phyloP scores from a whole-genome alignment of 2,888 invertebrate genomes.

The Chelonus formosanus region DNA sequence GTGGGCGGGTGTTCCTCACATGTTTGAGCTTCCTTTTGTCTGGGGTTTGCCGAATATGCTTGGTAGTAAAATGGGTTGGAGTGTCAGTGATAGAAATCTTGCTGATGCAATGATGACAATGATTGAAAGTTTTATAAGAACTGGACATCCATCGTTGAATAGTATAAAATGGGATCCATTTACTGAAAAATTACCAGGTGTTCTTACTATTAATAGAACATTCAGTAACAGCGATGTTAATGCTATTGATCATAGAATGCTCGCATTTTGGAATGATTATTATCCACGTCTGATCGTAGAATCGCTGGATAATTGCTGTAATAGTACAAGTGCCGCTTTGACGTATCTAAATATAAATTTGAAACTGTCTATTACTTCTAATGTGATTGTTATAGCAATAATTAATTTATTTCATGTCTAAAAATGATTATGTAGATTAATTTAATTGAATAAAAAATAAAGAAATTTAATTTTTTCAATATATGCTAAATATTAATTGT shows the following conservation, averaged over 20 bases:
- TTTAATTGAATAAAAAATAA: neutral
- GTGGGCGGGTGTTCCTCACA: conserved; percentile 84
- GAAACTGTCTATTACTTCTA: conserved; percentile 30
- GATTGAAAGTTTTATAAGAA: conserved; percentile 82
- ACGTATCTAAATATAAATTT: neutral
- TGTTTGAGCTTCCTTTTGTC: conserved; percentile 82
- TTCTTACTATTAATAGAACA: conserved; percentile 78
- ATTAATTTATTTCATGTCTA: conserved; percentile 28
- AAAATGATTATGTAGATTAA: conserved; percentile 2
- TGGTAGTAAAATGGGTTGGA: conserved; percentile 71
- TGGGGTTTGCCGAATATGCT: conserved; percentile 78
- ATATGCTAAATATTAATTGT: no score
- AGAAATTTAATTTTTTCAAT: no score
- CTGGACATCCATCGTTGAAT: conserved; percentile 70
- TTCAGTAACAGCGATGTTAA: conserved; percentile 78
- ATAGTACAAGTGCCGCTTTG: conserved; percentile 62
- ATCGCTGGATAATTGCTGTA: conserved; percentile 77
- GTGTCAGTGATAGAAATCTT: conserved; percentile 78
- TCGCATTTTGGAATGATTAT: conserved; percentile 86
- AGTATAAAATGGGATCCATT: conserved; percentile 80
- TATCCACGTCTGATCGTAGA: conserved; percentile 80
- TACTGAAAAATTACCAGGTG: conserved; percentile 73
- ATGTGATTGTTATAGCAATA: conserved; percentile 26
- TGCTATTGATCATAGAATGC: conserved; percentile 77
- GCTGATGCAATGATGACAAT: conserved; percentile 83